These are phyloP conservation scores for Andrena hattorfiana DNA, from an alignment of 2,888 invertebrate genomes.

Conservation along the genomic window DNA sequence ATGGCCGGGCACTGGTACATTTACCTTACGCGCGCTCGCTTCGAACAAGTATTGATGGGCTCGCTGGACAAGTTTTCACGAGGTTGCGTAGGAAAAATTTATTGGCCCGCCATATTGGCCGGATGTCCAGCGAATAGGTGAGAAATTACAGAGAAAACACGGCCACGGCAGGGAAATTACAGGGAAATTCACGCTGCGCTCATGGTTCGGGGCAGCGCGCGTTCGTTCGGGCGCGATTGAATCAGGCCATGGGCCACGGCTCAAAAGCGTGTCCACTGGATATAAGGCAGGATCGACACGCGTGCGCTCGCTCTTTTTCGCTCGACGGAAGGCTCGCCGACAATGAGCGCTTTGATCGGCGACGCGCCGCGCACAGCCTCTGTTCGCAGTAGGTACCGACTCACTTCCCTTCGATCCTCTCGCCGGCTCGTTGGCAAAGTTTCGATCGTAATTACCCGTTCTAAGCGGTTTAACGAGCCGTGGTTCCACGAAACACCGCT, in stretches of 20 bases:
- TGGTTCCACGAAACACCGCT: slow-evolving; percentile 63
- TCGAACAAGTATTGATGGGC: not conserved
- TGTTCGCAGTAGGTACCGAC: slow-evolving; percentile 11
- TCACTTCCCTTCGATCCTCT: slow-evolving; percentile 51
- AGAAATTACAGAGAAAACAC: slow-evolving; percentile 63
- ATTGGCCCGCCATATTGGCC: slow-evolving; percentile 5
- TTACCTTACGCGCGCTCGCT: too few species aligned
- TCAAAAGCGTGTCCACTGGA: slow-evolving; percentile 58
- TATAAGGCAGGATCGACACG: slow-evolving; percentile 43
- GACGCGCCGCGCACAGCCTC: not conserved
- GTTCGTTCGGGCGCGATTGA: slow-evolving; percentile 44
- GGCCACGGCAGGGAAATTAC: slow-evolving; percentile 55
- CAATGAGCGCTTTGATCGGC: slow-evolving; percentile 23
- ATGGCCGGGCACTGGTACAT: too few species aligned
- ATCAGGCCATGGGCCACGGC: slow-evolving; percentile 25
- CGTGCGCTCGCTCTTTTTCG: slow-evolving; percentile 1
- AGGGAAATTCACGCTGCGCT: slow-evolving; percentile 60
- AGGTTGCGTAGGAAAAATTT: slow-evolving; percentile 31
- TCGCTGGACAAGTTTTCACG: not conserved
- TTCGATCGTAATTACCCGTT: slow-evolving; percentile 71
- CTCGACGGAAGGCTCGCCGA: slow-evolving; percentile 7
- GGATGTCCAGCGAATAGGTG: slow-evolving; percentile 55
- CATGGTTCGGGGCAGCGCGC: slow-evolving; percentile 1
- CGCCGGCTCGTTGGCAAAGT: slow-evolving; percentile 66
- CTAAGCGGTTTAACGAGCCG: slow-evolving; percentile 71